Percentiles rank a stretch among this genome's conserved stretches.
Conservation (phyloP, 2,797 vertebrate genomes). For the Enteromius argenteus region DNA sequence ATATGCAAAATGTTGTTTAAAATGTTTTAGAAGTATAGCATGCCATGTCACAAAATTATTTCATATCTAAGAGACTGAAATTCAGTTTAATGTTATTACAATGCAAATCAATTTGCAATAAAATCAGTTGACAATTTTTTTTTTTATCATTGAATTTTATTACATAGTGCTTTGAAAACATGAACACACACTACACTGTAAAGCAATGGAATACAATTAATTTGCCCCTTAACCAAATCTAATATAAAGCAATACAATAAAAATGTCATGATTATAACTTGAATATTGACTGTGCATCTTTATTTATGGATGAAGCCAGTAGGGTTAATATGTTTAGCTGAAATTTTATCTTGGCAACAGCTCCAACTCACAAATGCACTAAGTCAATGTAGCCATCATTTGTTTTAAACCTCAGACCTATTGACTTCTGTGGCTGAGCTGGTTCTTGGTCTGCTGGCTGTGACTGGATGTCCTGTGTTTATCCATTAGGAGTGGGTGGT, state of each 20-base stretch:
- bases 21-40: neutral
- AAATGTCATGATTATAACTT: conserved; percentile 17
- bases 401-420: conserved; percentile 42
- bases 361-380: neutral
- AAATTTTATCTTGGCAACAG: neutral
- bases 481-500: conserved; percentile 62
- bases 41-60: neutral
- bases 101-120: neutral
- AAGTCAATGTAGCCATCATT: conserved; percentile 57
- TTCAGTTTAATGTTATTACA: neutral
- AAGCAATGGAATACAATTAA: neutral
- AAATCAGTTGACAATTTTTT: neutral
- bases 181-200: neutral
- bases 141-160: neutral
- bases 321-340: neutral
- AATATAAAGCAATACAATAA: neutral
- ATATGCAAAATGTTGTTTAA: neutral
- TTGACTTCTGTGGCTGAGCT: conserved; percentile 35
- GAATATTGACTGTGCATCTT: neutral
- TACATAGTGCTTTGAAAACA: neutral
- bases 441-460: conserved; percentile 35
- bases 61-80: neutral
- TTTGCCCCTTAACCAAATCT: neutral
- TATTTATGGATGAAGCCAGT: neutral
- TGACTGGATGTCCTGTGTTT: conserved; percentile 24